A percentile compares a stretch with the other conserved stretches of the same genome.
Conservation (phyloP, 2,113 vertebrate species). For the Furnarius figulus region DNA sequence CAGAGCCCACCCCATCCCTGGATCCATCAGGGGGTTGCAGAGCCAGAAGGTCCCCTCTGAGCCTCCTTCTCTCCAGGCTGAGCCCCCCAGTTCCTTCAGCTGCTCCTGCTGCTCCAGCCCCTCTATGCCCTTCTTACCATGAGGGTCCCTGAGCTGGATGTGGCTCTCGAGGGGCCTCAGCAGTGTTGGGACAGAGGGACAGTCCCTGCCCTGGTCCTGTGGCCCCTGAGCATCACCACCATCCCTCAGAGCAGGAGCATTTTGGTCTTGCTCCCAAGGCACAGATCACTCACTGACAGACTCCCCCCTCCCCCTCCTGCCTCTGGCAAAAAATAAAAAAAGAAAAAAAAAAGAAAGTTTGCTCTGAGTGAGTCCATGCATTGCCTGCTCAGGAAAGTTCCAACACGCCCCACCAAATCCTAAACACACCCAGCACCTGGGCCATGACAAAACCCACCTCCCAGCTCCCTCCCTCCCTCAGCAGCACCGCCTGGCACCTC, state of each 20-base stretch:
- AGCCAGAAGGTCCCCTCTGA: neutral
- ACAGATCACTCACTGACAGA: neutral
- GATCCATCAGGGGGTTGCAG: neutral
- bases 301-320: rapidly evolving
- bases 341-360: neutral
- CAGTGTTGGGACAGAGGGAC: neutral
- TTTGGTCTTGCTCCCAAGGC: neutral
- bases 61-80: neutral
- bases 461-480: neutral
- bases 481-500: neutral
- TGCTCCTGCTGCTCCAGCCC: neutral
- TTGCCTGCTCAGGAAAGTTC: neutral
- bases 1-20: neutral
- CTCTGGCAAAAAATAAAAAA: too few species aligned
- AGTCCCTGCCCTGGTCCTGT: neutral
- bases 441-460: neutral
- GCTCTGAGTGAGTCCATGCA: neutral
- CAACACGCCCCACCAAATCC: too few species aligned
- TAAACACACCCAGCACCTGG: neutral
- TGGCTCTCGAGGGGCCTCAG: neutral
- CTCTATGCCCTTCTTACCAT: rapidly evolving
- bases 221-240: neutral
- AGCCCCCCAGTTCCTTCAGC: neutral
- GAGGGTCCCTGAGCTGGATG: neutral
- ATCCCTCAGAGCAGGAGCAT: neutral